phyloP scores from a whole-genome alignment of 1,140 invertebrate genomes.

The Andrena cerasifolii region DNA sequence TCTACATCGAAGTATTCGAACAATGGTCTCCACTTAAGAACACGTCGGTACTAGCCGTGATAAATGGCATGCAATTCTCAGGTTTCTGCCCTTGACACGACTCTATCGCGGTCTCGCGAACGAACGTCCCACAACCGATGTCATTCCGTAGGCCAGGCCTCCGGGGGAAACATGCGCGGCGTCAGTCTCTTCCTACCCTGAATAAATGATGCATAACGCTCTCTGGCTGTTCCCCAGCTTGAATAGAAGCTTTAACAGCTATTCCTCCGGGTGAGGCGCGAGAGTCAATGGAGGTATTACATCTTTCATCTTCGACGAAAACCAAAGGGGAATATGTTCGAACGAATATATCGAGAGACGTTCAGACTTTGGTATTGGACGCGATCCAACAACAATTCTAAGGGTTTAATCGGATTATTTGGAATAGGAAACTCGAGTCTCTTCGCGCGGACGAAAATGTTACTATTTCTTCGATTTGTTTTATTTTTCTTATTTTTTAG shows the following conservation, averaged over 20 bases:
- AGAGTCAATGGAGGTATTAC: neutral
- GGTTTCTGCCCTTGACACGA: slow-evolving; percentile 12
- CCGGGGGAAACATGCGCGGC: slow-evolving; percentile 6
- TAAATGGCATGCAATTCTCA: slow-evolving; percentile 25
- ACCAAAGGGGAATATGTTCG: slow-evolving; percentile 1
- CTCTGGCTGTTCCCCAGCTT: neutral
- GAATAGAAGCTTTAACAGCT: slow-evolving; percentile 2
- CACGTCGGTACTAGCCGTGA: slow-evolving; percentile 6
- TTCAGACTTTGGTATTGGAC: too few species aligned
- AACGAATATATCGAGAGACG: neutral
- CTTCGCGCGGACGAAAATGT: too few species aligned
- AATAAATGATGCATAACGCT: slow-evolving; percentile 33
- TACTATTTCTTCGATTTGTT: too few species aligned
- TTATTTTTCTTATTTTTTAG: too few species aligned
- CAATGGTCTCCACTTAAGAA: slow-evolving; percentile 24
- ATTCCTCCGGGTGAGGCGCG: neutral
- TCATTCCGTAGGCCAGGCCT: slow-evolving; percentile 12
- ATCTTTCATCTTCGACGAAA: neutral
- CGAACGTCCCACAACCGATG: slow-evolving; percentile 33
- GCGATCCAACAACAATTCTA: too few species aligned
- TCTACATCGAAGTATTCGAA: slow-evolving; percentile 17
- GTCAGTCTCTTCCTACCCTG: slow-evolving; percentile 10
- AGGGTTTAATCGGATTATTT: too few species aligned
- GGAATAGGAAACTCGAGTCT: too few species aligned
- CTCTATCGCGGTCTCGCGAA: slow-evolving; percentile 22